Evolutionary conservation across 2,797 vertebrate species (phyloP).

Genomic region (Mormyrops attenuatus): DNA sequence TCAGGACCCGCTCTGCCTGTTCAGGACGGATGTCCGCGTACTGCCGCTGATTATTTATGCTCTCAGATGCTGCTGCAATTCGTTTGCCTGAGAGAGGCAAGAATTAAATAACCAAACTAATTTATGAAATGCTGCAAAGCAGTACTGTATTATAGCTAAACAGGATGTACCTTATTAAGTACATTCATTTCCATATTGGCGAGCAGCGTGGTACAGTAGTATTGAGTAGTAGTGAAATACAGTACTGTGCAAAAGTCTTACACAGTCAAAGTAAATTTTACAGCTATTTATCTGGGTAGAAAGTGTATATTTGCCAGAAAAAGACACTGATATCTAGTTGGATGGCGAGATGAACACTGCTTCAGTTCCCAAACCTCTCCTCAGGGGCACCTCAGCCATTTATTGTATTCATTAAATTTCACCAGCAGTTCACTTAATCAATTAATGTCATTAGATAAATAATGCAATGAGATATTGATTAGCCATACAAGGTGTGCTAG

Average conservation of each 20-base stretch:
- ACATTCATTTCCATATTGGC: background rate
- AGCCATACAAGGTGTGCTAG: background rate
- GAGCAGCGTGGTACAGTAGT: background rate
- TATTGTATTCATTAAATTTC: background rate
- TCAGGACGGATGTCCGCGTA: background rate
- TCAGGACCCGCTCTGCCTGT: background rate
- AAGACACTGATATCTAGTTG: background rate
- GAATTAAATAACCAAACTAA: background rate
- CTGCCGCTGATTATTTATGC: background rate
- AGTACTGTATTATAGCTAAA: background rate
- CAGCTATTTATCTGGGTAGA: background rate
- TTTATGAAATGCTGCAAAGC: background rate
- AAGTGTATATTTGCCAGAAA: background rate
- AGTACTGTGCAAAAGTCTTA: background rate
- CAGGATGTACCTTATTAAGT: background rate
- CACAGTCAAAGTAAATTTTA: background rate
- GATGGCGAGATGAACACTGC: background rate
- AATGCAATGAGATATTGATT: background rate
- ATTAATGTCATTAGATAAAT: background rate
- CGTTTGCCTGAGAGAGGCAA: background rate
- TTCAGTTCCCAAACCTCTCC: background rate
- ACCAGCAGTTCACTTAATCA: background rate
- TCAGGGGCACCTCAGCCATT: background rate
- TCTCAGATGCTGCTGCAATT: background rate
- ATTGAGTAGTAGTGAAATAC: background rate